A percentile compares a stretch with the other conserved stretches of the same genome.
Conservation (phyloP, 2,888 invertebrate genomes). For the Metallyticus violacea region DNA sequence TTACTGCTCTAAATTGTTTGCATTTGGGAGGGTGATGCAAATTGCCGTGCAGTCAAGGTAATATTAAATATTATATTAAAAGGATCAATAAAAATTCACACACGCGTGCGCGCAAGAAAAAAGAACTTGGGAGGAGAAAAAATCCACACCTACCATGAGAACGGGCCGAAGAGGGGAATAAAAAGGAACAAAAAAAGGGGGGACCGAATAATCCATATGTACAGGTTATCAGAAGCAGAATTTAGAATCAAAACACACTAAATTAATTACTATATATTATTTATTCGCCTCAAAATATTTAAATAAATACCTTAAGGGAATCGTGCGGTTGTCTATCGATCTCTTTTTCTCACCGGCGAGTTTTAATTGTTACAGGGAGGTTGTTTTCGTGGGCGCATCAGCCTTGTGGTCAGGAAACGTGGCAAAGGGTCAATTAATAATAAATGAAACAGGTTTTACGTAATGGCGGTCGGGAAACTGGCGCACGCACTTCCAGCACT, state of each 20-base stretch:
- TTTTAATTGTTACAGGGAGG: not conserved
- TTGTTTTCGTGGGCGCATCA: not conserved
- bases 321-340: not conserved
- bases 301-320: not conserved
- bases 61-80: not conserved
- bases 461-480: constrained; percentile 23
- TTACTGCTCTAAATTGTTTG: too few species aligned
- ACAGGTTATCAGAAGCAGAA: not conserved
- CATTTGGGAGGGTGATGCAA: not conserved
- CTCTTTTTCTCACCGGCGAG: not conserved
- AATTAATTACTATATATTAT: too few species aligned
- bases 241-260: not conserved
- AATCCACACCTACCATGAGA: not conserved
- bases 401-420: too few species aligned
- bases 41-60: not conserved
- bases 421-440: not conserved
- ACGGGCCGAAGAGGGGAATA: not conserved
- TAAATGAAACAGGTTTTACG: constrained; percentile 13
- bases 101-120: not conserved
- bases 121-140: not conserved
- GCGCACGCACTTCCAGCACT: not conserved
- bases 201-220: not conserved
- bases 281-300: not conserved
- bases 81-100: not conserved
- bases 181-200: too few species aligned